Conservation (phyloP, 2,888 invertebrate species). For the Rhamnusium bicolor region DNA sequence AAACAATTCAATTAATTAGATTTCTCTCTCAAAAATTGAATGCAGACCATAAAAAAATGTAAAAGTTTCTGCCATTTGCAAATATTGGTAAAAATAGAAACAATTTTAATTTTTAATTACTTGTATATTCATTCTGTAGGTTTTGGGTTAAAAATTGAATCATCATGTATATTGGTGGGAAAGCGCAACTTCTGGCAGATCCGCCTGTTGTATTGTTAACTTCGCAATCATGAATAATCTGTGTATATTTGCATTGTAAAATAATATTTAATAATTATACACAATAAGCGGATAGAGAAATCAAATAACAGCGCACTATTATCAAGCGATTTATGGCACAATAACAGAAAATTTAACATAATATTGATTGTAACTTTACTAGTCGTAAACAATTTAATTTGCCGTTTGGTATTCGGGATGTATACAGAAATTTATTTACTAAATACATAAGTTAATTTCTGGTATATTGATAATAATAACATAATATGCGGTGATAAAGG, state of each 20-base stretch:
- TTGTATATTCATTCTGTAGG: too few relatives aligned
- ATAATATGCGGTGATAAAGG: too few relatives aligned
- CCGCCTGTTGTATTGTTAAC: not conserved
- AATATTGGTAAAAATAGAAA: too few relatives aligned
- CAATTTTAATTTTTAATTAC: too few relatives aligned
- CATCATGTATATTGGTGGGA: not conserved
- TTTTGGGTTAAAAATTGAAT: too few relatives aligned
- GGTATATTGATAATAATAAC: not conserved
- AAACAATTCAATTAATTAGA: too few relatives aligned
- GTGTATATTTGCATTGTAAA: not conserved
- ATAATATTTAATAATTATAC: not conserved
- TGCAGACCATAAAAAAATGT: too few relatives aligned
- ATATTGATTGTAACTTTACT: not conserved
- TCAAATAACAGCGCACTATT: not conserved
- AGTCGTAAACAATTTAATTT: slow-evolving; percentile 2
- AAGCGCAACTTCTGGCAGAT: not conserved
- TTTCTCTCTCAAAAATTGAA: too few relatives aligned
- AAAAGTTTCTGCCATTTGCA: too few relatives aligned
- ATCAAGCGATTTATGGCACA: not conserved
- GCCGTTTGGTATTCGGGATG: not conserved
- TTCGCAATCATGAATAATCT: not conserved
- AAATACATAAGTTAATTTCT: not conserved
- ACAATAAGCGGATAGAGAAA: not conserved
- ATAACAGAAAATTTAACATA: not conserved
- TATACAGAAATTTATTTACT: not conserved